Conservation (phyloP, 2,888 invertebrate genomes). For the Esperia sulphurella region DNA sequence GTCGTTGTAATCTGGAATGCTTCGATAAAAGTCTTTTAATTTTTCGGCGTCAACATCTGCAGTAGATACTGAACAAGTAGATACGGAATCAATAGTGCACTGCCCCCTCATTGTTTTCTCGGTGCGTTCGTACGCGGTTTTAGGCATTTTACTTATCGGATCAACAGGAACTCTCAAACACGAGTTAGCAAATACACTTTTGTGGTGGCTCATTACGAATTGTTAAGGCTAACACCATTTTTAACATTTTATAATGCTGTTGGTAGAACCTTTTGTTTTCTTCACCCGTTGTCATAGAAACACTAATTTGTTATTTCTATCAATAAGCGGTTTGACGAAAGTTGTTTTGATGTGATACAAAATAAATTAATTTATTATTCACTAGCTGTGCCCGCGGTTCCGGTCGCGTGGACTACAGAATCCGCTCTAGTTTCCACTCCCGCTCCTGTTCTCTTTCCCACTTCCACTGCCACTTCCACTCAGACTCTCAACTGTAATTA, state of each 20-base stretch:
- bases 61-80: conserved; percentile 45
- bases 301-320: neutral
- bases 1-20: conserved; percentile 89
- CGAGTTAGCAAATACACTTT: conserved; percentile 84
- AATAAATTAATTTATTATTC: too few species aligned
- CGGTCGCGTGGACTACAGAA: too few species aligned
- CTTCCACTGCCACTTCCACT: too few species aligned
- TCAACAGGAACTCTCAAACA: conserved; percentile 86
- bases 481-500: too few species aligned
- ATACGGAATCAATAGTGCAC: conserved; percentile 56
- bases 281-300: conserved; percentile 15
- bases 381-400: too few species aligned
- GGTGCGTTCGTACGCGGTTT: conserved; percentile 83
- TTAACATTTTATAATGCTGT: neutral
- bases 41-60: conserved; percentile 75
- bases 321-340: too few species aligned
- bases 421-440: too few species aligned
- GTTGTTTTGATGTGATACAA: too few species aligned
- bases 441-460: too few species aligned
- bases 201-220: conserved; percentile 67
- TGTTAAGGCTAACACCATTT: conserved; percentile 8
- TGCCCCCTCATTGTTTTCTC: conserved; percentile 51
- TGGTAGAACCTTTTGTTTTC: conserved; percentile 9
- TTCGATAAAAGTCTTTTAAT: conserved; percentile 85
- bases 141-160: conserved; percentile 85